Percentiles rank a stretch among this genome's conserved stretches.
Conservation (phyloP, 2,113 vertebrate genomes). For the Eolophus roseicapilla region DNA sequence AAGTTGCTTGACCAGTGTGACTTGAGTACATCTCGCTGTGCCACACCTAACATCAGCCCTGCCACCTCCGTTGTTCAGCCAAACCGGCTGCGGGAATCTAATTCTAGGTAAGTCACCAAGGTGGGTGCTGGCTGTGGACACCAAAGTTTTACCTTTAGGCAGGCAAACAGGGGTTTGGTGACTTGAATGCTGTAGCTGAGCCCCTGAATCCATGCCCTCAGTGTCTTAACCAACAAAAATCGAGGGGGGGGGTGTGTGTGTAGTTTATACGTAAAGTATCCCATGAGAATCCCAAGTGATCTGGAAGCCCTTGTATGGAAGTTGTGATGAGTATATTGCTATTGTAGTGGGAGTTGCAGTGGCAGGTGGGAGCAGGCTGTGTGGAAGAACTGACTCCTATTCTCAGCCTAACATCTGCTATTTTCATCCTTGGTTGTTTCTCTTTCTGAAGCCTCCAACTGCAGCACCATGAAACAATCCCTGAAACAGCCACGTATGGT, state of each 20-base stretch:
- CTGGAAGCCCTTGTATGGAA: background rate
- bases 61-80: slow-evolving; percentile 93
- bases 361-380: background rate
- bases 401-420: background rate
- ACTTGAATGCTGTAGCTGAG: background rate
- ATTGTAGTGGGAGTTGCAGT: background rate
- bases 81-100: slow-evolving; percentile 89
- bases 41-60: slow-evolving; percentile 95
- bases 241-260: too few species aligned
- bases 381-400: background rate
- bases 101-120: slow-evolving; percentile 81
- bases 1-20: slow-evolving; percentile 96
- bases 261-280: background rate
- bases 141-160: background rate
- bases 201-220: background rate
- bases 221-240: background rate
- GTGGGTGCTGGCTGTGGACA: background rate
- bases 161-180: background rate
- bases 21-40: slow-evolving; percentile 93
- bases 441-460: slow-evolving; percentile 84
- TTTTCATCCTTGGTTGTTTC: background rate
- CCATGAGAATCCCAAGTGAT: background rate
- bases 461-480: slow-evolving; percentile 84
- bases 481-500: slow-evolving; percentile 86
- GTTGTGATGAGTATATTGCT: background rate